phyloP scores from a whole-genome alignment of 1,140 invertebrate genomes.

The Drosophila lacertosa region DNA sequence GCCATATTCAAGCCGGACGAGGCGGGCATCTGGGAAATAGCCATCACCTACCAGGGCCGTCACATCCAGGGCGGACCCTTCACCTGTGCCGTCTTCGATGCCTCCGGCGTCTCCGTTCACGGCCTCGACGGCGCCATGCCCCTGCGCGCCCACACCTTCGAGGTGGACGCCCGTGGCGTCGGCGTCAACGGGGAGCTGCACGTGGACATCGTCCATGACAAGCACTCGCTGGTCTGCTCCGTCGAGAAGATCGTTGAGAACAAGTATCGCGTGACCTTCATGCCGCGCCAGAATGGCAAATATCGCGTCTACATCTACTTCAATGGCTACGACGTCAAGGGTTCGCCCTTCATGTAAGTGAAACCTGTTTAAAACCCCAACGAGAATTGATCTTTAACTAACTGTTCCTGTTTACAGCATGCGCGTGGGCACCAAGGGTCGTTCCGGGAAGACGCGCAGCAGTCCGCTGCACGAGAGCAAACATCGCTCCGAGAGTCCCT shows the following conservation, averaged over 20 bases:
- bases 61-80: conserved; percentile 98
- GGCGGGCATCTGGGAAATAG: conserved; percentile 98
- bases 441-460: conserved; percentile 84
- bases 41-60: conserved; percentile 96
- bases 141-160: conserved; percentile 91
- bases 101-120: conserved; percentile 92
- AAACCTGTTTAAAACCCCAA: too few relatives aligned
- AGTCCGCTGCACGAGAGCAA: conserved; percentile 82
- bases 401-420: conserved; percentile 83
- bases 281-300: conserved; percentile 94
- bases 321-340: conserved; percentile 97
- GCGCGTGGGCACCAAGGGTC: conserved; percentile 88
- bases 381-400: neutral
- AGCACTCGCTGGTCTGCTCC: conserved; percentile 92
- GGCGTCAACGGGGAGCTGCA: conserved; percentile 95
- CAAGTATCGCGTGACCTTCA: conserved; percentile 94
- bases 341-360: conserved; percentile 89
- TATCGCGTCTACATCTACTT: conserved; percentile 97
- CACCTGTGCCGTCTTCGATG: conserved; percentile 98
- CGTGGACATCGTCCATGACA: conserved; percentile 94
- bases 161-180: conserved; percentile 91
- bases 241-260: conserved; percentile 92
- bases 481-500: conserved; percentile 81
- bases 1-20: conserved; percentile 98
- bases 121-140: conserved; percentile 91